Percentiles rank a stretch among this genome's conserved stretches.
Evolutionary conservation across 2,113 vertebrate species (phyloP).

Genomic region (Dryoscopus gambensis): DNA sequence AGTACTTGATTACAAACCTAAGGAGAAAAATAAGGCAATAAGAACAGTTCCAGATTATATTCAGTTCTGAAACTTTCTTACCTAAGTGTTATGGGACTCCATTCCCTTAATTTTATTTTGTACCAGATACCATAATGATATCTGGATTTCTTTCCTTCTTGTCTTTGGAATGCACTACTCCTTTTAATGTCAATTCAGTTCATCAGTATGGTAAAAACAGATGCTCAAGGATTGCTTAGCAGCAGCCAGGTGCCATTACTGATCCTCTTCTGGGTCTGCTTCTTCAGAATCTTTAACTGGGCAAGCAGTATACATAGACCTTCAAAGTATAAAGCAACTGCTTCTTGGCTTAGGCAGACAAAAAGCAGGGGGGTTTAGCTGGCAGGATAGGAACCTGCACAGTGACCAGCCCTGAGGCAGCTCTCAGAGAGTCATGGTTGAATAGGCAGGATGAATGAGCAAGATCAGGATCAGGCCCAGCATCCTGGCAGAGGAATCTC

Average conservation of each 20-base stretch:
- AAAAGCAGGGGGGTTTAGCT: neutral
- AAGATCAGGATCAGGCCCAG: neutral
- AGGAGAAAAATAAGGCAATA: neutral
- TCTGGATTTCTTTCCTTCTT: neutral
- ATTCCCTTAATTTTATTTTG: neutral
- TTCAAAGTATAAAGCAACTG: neutral
- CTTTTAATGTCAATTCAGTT: neutral
- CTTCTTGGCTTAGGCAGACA: neutral
- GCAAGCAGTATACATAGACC: neutral
- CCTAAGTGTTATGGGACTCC: neutral
- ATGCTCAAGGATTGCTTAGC: neutral
- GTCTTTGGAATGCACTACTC: neutral
- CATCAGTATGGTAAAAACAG: neutral
- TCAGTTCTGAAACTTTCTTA: neutral
- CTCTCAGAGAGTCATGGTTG: neutral
- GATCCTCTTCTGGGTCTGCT: neutral
- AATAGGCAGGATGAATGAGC: neutral
- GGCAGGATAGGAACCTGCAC: neutral
- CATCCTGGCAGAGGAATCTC: rapidly evolving
- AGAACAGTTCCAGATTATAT: neutral
- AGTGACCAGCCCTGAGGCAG: neutral
- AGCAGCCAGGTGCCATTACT: neutral
- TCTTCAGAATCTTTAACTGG: neutral
- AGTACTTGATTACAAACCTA: neutral
- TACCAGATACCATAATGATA: neutral